Base-by-base conservation (phyloP, 1,140 invertebrate species). In the Pachyrhynchus sulphureomaculatus region DNA sequence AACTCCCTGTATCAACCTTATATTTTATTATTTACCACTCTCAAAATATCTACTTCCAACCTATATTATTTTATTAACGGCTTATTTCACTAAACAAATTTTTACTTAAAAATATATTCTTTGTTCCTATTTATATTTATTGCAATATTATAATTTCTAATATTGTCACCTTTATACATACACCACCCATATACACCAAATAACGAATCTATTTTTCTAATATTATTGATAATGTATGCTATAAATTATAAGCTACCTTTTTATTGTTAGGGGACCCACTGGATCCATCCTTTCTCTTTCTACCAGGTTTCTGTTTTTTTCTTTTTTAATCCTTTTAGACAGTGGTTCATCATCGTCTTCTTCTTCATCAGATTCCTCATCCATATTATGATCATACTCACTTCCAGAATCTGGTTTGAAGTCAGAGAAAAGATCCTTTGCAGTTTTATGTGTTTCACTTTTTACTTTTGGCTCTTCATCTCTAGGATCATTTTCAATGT, bases 391-490 rank as follows among this genome's bases (percentile, higher is more conserved):
- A 24, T 65, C 62, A 26, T 34, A 59, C 24, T 69, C 67, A 47
- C 62, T 67, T 32, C 55, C 67, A 32, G 65, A 64, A 17, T 62
- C 59, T 17, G 58, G 62, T 39, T 67, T 64, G 18, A 67, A 67
- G 34, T 65, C 67, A 1, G 67, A 64, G 47, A 69, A 69, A 3
- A 69, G 36, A 29, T 69, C 67, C 15, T 69, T 69, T 5, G 63
- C 66, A 26, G 66, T 68, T 55, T 67, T 67, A 33, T 63, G 62
- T 15, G 53, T 10, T 53, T 56, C 45, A 36, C 33, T 32, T 39
- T 65, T 60, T 2, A 58, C 49, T 48, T 55, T 59, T 2, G 18
- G 4, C n/a, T 62, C 59, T 12, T 55, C 52, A 3, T 41, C 33
- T 8, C 42, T 29, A 26, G 9, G 37, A 12, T 63, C 53, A 13